Evolutionary conservation across 37 sponge, comb jelly and placozoan genomes (phyloP).

Genomic region (Beroe forskalii): DNA sequence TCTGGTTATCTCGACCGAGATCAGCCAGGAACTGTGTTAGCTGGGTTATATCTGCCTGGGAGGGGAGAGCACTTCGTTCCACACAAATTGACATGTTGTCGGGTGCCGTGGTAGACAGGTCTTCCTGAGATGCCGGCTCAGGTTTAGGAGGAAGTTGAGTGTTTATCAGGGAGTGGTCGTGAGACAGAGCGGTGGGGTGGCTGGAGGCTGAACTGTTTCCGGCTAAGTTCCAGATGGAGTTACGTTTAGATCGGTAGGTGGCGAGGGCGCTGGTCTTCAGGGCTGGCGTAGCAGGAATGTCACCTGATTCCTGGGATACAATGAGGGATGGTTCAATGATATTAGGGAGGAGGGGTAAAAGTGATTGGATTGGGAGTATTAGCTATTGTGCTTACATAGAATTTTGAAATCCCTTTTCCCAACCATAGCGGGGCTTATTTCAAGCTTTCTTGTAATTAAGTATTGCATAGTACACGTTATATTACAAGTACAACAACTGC

Average conservation of each 20-base stretch:
- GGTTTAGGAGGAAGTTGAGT: neutral
- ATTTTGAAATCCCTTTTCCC: too few relatives aligned
- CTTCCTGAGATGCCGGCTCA: neutral
- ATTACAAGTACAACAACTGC: too few relatives aligned
- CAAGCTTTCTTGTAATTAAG: too few relatives aligned
- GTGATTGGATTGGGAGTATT: too few relatives aligned
- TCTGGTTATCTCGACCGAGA: neutral
- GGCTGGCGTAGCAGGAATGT: slow-evolving; percentile 23
- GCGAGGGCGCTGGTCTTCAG: slow-evolving; percentile 5
- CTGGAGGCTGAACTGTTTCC: neutral
- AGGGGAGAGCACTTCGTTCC: neutral
- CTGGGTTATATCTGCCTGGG: slow-evolving; percentile 25
- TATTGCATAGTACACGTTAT: too few relatives aligned
- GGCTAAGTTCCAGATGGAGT: slow-evolving; percentile 43
- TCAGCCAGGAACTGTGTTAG: slow-evolving; percentile 23
- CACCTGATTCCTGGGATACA: neutral
- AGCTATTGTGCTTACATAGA: too few relatives aligned
- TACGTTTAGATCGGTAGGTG: slow-evolving; percentile 34
- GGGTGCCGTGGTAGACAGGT: neutral
- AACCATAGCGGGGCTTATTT: too few relatives aligned
- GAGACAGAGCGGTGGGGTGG: neutral
- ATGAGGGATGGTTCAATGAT: neutral
- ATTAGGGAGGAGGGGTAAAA: too few relatives aligned
- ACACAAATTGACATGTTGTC: neutral
- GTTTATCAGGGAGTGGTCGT: slow-evolving; percentile 1